phyloP scores from a whole-genome alignment of 2,888 invertebrate genomes.

The Smittia sp. region DNA sequence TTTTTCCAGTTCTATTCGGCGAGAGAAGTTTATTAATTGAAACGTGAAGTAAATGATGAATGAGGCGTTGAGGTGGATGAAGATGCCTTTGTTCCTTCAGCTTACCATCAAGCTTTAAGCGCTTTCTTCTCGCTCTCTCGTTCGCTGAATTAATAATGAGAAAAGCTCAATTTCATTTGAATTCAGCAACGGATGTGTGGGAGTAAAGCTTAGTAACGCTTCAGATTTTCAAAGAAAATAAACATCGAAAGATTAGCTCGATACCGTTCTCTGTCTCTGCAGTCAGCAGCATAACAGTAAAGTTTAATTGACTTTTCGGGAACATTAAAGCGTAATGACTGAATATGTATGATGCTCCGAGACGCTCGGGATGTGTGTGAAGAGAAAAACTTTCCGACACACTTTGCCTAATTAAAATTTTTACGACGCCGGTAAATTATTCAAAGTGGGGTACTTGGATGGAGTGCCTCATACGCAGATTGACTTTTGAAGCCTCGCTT shows the following conservation, averaged over 20 bases:
- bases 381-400: not conserved
- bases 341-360: not conserved
- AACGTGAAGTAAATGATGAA: not conserved
- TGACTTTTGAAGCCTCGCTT: not conserved
- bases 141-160: too few species aligned
- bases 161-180: too few species aligned
- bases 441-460: not conserved
- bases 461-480: not conserved
- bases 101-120: too few species aligned
- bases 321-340: slow-evolving; percentile 16
- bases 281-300: not conserved
- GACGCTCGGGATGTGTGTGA: not conserved
- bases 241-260: not conserved
- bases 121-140: too few species aligned
- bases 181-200: too few species aligned
- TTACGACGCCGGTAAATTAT: slow-evolving; percentile 11
- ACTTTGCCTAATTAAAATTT: slow-evolving; percentile 13
- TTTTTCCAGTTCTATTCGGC: not conserved
- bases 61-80: not conserved
- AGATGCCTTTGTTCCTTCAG: not conserved
- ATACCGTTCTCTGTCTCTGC: not conserved
- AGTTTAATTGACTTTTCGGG: not conserved
- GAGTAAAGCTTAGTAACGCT: not conserved
- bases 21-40: slow-evolving; percentile 25
- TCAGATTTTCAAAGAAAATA: not conserved